Evolutionary conservation across 2,797 vertebrate genomes (phyloP), one percentile per base, ranked within the genome.

Genomic region (Linurgus olivaceus): DNA sequence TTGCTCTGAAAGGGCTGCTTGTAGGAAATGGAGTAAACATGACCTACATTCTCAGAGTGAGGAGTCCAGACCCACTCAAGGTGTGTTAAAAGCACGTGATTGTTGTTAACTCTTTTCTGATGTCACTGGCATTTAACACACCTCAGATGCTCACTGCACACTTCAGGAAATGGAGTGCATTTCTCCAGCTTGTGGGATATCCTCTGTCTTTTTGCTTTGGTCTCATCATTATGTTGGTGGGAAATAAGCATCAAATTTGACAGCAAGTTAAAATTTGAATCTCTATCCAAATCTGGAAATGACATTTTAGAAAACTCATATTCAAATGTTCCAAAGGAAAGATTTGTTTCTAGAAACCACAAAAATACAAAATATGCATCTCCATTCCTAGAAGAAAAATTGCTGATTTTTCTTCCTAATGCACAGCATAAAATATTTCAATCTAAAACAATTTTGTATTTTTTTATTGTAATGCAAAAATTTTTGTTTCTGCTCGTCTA

Each of bases 21-120:
- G 93, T 90, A 79, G 82, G 58, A 71, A 86, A 70, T 10, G 37
- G 14, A 86, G 82, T 33, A 84, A 95, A 94, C 74, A 71, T 52
- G 76, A 91, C 91, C 94, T 91, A 88, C 63, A 67, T 93, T 91
- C 78, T 20, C 58, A 47, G 57, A 94, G 79, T 14, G 37, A 89
- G 73, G 58, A 45, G 44, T 6, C 38, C 76, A 44, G 57, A 63
- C 19, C 2, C 11, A 81, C 45, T 76, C 73, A 26, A 86, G 70
- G 71, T 75, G 10, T 55, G 65, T 42, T 78, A 94, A 90, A 90
- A 73, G 44, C 48, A 33, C 15, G 3, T 45, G 77, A 14, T 25
- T 65, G 91, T 44, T 72, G 65, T 90, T 89, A 86, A 72, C 33
- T 62, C 45, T 44, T 17, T 73, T 76, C 84, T 92, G 72, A 59